A percentile compares a stretch with the other conserved stretches of the same genome.
Conservation (phyloP, 2,888 invertebrate genomes). For the Lagria hirta region DNA sequence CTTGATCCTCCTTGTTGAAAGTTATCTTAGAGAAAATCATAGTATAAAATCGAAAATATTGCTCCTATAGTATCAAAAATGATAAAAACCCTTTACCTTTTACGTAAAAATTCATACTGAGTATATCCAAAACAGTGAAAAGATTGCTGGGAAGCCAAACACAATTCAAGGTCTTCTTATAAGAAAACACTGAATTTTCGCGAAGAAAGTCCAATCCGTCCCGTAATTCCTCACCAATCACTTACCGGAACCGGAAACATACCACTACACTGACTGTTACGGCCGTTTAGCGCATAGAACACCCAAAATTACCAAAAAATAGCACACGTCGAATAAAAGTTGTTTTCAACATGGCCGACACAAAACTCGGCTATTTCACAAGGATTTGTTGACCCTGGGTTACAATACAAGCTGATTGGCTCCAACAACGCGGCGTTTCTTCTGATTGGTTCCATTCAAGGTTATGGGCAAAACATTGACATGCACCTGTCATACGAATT, state of each 20-base stretch:
- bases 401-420: conserved; percentile 49
- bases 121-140: conserved; percentile 47
- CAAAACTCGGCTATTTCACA: conserved; percentile 56
- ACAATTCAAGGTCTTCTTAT: conserved; percentile 53
- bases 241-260: conserved; percentile 34
- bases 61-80: too few species aligned
- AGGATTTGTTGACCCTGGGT: conserved; percentile 58
- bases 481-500: conserved; percentile 52
- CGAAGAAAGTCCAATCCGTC: conserved; percentile 36
- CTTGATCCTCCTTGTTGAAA: background rate
- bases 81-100: conserved; percentile 47
- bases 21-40: background rate
- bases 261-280: conserved; percentile 33
- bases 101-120: conserved; percentile 49
- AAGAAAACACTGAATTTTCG: conserved; percentile 48
- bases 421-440: conserved; percentile 43
- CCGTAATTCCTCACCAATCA: conserved; percentile 39
- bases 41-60: background rate
- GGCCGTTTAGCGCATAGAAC: conserved; percentile 39
- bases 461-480: conserved; percentile 55
- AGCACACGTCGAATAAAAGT: conserved; percentile 54
- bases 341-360: conserved; percentile 58
- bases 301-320: conserved; percentile 50
- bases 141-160: conserved; percentile 49
- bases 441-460: conserved; percentile 55